Percentiles rank a stretch among this genome's conserved stretches.
These are phyloP conservation scores for Neotragus pygmaeus DNA, from an alignment of 2,113 vertebrate genomes.

Conservation along the genomic window DNA sequence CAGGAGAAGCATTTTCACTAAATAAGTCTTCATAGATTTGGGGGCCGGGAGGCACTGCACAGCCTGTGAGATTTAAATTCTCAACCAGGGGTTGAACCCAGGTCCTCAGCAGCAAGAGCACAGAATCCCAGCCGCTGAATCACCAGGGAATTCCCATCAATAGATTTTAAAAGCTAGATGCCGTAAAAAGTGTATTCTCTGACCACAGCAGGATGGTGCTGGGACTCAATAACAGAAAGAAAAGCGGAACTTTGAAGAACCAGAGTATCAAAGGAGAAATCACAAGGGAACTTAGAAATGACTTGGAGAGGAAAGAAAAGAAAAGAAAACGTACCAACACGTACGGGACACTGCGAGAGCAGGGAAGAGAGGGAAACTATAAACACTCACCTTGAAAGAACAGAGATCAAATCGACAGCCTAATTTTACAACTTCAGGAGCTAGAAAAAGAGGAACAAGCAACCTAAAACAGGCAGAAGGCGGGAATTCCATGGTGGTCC, in stretches of 20 bases:
- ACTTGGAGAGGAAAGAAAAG: not conserved
- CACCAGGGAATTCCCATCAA: not conserved
- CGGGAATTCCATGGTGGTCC: not conserved
- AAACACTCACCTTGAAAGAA: not conserved
- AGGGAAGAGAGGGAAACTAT: not conserved
- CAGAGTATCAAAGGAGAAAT: not conserved
- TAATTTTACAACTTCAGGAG: not conserved
- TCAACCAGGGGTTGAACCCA: not conserved
- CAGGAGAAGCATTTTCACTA: not conserved
- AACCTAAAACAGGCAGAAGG: not conserved
- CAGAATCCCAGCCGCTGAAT: not conserved
- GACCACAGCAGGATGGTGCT: not conserved
- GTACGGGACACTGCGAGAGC: fast-evolving
- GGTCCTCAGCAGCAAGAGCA: not conserved
- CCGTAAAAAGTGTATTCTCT: not conserved
- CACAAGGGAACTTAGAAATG: not conserved
- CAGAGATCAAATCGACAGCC: not conserved
- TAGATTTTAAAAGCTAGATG: not conserved
- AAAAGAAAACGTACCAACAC: not conserved
- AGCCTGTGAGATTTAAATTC: not conserved
- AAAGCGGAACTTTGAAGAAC: not conserved
- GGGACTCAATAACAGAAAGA: not conserved
- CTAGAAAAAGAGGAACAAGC: not conserved
- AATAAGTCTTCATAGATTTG: not conserved
- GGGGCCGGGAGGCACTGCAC: not conserved